A percentile compares a stretch with the other conserved stretches of the same genome.
Evolutionary conservation across 2,113 vertebrate species (phyloP).

Genomic region (Colius striatus): DNA sequence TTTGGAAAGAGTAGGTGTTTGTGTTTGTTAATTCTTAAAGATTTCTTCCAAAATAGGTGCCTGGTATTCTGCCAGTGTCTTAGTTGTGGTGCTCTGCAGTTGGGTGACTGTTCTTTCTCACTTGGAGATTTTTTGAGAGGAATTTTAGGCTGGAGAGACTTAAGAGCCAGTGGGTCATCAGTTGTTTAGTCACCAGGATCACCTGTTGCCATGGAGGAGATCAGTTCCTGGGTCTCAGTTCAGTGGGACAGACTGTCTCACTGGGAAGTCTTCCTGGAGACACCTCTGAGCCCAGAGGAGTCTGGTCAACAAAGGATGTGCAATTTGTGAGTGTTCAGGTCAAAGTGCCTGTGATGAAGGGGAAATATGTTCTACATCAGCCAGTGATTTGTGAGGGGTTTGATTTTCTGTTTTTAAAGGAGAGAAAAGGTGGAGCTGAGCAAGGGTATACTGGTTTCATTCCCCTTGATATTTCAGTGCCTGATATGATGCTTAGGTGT

Average conservation of each 20-base stretch:
- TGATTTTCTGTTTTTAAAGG: background rate
- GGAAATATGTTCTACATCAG: background rate
- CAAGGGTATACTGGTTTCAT: background rate
- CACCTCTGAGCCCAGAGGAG: background rate
- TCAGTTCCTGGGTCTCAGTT: background rate
- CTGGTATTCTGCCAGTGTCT: background rate
- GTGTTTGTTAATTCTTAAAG: background rate
- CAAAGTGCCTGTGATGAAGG: background rate
- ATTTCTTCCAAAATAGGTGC: background rate
- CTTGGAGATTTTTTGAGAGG: background rate
- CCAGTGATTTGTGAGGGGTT: background rate
- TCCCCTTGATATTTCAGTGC: background rate
- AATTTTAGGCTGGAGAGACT: background rate
- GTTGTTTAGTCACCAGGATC: background rate
- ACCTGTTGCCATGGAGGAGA: background rate
- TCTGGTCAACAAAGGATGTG: background rate
- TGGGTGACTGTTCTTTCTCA: background rate
- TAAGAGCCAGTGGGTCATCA: fast-evolving
- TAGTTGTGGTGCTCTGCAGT: background rate
- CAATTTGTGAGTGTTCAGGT: background rate
- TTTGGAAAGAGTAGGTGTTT: background rate
- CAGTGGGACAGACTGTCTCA: background rate
- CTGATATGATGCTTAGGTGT: background rate
- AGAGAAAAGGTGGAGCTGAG: fast-evolving
- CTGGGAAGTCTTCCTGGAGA: background rate